Percentiles rank a stretch among this genome's conserved stretches.
These are phyloP conservation scores for Camptogramma bilineatum DNA, from an alignment of 2,888 invertebrate species.

Conservation along the genomic window DNA sequence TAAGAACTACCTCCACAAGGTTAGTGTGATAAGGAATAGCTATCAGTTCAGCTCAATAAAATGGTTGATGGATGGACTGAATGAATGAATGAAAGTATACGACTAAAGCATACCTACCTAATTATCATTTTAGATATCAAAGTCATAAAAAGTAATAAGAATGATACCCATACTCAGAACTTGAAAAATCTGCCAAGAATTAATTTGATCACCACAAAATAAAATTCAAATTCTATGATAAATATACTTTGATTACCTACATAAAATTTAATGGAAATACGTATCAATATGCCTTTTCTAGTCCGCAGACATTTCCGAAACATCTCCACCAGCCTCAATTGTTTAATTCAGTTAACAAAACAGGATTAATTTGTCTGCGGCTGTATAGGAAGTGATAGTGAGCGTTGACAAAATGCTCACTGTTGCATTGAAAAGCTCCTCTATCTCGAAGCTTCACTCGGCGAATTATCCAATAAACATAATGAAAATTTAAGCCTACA, in stretches of 20 bases:
- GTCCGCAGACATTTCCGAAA: conserved; percentile 4
- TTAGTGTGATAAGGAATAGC: too few relatives aligned
- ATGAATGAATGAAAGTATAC: too few relatives aligned
- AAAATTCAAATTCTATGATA: not conserved
- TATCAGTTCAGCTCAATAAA: too few relatives aligned
- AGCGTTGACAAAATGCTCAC: conserved; percentile 72
- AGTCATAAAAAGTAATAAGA: too few relatives aligned
- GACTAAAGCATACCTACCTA: too few relatives aligned
- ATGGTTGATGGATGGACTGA: too few relatives aligned
- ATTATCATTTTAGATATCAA: too few relatives aligned
- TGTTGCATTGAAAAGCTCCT: conserved; percentile 81
- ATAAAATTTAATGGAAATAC: not conserved
- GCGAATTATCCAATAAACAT: conserved; percentile 85
- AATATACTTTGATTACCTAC: not conserved
- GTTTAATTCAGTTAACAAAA: conserved; percentile 37
- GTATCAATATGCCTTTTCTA: not conserved
- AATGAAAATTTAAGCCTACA: conserved; percentile 85
- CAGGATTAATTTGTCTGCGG: conserved; percentile 42
- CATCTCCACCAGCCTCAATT: conserved; percentile 30
- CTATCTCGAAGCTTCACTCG: conserved; percentile 76
- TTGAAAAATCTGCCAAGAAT: too few relatives aligned
- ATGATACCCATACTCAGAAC: too few relatives aligned
- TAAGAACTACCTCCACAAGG: too few relatives aligned
- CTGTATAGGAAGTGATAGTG: conserved; percentile 51
- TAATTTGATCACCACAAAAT: too few relatives aligned